These are phyloP conservation scores for Vipera ursinii DNA, from an alignment of 2,797 vertebrate genomes.

Conservation along the genomic window DNA sequence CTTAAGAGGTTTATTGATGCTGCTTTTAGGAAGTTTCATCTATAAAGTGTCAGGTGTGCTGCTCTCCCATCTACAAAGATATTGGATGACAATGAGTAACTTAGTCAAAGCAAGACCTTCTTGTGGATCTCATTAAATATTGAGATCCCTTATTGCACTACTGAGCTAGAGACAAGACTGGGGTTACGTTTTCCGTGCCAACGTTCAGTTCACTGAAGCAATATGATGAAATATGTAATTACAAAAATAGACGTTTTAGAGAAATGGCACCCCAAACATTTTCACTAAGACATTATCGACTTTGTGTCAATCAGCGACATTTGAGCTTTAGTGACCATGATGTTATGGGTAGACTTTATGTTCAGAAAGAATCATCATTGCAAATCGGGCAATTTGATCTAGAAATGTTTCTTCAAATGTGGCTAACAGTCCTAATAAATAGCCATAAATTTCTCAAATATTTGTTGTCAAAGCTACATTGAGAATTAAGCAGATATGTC, in stretches of 20 bases:
- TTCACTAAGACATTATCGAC: background rate
- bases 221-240: background rate
- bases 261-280: background rate
- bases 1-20: background rate
- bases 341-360: background rate
- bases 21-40: background rate
- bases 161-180: background rate
- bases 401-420: background rate
- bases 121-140: background rate
- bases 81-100: background rate
- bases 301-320: background rate
- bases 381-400: background rate
- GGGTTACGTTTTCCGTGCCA: background rate
- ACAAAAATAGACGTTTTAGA: background rate
- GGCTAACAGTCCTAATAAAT: background rate
- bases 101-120: background rate
- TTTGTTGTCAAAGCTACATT: background rate
- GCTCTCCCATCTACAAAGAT: background rate
- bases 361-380: background rate
- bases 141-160: background rate
- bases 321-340: background rate
- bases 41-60: background rate
- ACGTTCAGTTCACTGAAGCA: background rate
- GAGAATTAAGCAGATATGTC: background rate
- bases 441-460: background rate